Conservation (phyloP, 2,113 vertebrate genomes). For the Semnopithecus entellus region DNA sequence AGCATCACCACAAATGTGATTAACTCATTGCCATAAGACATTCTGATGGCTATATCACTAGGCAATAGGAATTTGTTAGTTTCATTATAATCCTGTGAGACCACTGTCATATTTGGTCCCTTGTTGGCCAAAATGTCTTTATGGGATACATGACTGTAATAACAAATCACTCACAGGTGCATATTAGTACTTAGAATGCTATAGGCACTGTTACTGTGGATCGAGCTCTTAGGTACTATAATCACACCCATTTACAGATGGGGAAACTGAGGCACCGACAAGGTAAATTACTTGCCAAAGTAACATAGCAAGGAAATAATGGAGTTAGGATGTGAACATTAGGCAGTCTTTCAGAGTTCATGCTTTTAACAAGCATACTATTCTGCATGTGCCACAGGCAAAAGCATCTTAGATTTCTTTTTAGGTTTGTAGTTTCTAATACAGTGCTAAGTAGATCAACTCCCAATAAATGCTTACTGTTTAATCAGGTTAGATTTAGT, state of each 20-base stretch:
- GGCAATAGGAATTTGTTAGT: background rate
- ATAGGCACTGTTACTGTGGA: background rate
- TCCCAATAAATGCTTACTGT: background rate
- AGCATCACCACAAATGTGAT: background rate
- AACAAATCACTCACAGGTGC: background rate
- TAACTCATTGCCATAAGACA: background rate
- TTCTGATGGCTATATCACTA: background rate
- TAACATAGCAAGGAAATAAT: background rate
- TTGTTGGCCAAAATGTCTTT: background rate
- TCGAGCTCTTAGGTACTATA: background rate
- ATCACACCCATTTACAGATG: background rate
- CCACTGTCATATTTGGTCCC: background rate
- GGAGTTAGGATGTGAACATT: background rate
- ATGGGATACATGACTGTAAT: background rate
- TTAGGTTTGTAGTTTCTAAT: conserved; percentile 18
- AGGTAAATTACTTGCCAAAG: background rate
- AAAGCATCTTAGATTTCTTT: background rate
- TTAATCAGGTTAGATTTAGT: conserved; percentile 58
- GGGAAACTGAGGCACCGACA: background rate
- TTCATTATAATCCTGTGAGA: background rate
- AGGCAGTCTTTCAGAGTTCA: background rate
- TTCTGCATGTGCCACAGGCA: background rate
- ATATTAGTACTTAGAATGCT: background rate
- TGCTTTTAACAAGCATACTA: background rate
- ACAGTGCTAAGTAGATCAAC: conserved; percentile 29